phyloP scores from a whole-genome alignment of 2,797 vertebrate species.

The Tapirus indicus region DNA sequence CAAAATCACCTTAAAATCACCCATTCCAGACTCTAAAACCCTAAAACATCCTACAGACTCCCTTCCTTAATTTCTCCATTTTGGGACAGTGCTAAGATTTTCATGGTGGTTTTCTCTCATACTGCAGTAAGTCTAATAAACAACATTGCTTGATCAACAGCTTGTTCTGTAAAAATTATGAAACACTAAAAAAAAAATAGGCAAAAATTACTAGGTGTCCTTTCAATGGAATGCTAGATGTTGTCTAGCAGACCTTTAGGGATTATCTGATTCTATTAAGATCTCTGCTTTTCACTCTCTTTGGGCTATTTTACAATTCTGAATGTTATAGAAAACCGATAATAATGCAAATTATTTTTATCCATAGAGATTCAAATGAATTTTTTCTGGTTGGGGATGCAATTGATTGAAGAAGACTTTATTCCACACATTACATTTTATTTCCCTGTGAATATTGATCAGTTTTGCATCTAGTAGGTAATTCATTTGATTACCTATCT shows the following conservation, averaged over 20 bases:
- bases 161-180: neutral
- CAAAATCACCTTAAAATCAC: neutral
- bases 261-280: neutral
- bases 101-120: neutral
- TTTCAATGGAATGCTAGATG: neutral
- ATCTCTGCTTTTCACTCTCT: neutral
- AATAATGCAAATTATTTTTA: slow-evolving; percentile 16
- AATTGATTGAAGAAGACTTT: neutral
- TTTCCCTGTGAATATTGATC: neutral
- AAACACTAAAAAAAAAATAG: neutral
- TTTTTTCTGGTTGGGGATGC: neutral
- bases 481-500: neutral
- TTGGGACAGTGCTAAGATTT: neutral
- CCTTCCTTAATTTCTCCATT: neutral
- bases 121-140: neutral
- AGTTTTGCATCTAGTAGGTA: neutral
- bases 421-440: neutral
- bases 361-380: neutral
- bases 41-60: neutral
- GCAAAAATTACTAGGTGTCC: neutral
- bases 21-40: neutral
- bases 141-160: neutral
- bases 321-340: neutral
- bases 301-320: slow-evolving; percentile 5
- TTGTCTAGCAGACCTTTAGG: neutral